Base-by-base conservation (phyloP, 2,113 vertebrate species). In the Phyllostomus discolor region DNA sequence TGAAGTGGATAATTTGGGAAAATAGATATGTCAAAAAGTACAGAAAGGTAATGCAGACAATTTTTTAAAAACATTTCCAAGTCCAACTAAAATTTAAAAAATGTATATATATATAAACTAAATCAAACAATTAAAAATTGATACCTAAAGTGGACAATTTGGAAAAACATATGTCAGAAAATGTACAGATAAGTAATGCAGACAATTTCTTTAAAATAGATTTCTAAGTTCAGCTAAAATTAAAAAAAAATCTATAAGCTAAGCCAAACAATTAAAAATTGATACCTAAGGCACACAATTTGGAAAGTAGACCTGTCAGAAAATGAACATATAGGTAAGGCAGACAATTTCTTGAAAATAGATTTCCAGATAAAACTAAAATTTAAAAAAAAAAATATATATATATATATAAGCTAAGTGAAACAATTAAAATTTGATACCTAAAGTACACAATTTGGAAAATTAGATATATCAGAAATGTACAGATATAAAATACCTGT, bases 41-140 rank as follows among this genome's bases (percentile, higher is more conserved):
- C 35, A 84, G 46, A 46, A 95, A 15, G 22, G 35, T 59, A 70
- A 82, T 41, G 90, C 33, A 50, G 28, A 85, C 46, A 72, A 38
- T 52, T 95, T 83, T 97, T 92, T 43, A 82, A 89, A 97, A 59
- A 76, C 9, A 86, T 97, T 96, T 95, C 64, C 78, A 82, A 86
- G 85, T 94, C 50, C 24, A 62, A 26, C 59, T 28, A 62, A 62
- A 62, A 62, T 62, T 24, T 17, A 12, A 57, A 57, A 54, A 57
- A 57, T 62, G 20, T 57, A 50, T 50, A 15, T 57, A 50, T 50
- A 15, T 9, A 26, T 59, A 62, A 28, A 5, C 59, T 62, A 62
- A 62, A 26, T 28, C 59, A 62, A 62, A 62, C 11, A 62, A 62
- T 62, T 28, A 62, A 62, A 62, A 62, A 24, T 62, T 26, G 26